Conservation (phyloP, 2,797 vertebrate species). For the Leucoraja ocellata region DNA sequence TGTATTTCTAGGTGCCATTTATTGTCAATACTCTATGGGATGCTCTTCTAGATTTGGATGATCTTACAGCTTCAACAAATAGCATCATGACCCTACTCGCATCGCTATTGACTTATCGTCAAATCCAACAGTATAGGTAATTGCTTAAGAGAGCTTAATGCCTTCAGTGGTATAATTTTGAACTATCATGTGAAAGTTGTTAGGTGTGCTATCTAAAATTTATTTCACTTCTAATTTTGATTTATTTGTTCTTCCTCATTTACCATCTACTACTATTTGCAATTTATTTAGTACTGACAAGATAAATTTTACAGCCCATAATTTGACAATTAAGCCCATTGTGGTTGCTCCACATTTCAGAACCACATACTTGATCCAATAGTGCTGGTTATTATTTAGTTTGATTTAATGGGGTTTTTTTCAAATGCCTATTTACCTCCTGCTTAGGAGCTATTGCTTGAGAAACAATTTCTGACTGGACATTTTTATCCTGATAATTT, state of each 20-base stretch:
- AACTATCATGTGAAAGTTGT: not conserved
- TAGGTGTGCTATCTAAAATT: not conserved
- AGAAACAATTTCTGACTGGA: not conserved
- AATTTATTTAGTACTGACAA: not conserved
- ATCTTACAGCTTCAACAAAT: constrained; percentile 96
- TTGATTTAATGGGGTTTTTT: not conserved
- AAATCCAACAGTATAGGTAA: constrained; percentile 93
- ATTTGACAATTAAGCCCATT: not conserved
- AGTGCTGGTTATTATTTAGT: too few relatives aligned
- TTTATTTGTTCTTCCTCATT: not conserved
- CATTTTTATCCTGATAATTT: not conserved
- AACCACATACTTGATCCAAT: not conserved
- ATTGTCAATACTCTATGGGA: constrained; percentile 97
- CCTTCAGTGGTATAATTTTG: not conserved
- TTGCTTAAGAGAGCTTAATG: constrained; percentile 30
- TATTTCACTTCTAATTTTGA: not conserved
- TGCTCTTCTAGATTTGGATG: constrained; percentile 88
- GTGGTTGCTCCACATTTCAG: not conserved
- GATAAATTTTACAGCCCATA: not conserved
- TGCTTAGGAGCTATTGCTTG: not conserved
- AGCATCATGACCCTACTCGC: constrained; percentile 98
- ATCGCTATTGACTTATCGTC: constrained; percentile 83
- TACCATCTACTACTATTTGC: not conserved
- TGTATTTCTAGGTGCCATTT: constrained; percentile 75
- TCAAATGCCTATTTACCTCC: not conserved